Base-by-base conservation (phyloP, 2,113 vertebrate species). In the Thalassoma bifasciatum region DNA sequence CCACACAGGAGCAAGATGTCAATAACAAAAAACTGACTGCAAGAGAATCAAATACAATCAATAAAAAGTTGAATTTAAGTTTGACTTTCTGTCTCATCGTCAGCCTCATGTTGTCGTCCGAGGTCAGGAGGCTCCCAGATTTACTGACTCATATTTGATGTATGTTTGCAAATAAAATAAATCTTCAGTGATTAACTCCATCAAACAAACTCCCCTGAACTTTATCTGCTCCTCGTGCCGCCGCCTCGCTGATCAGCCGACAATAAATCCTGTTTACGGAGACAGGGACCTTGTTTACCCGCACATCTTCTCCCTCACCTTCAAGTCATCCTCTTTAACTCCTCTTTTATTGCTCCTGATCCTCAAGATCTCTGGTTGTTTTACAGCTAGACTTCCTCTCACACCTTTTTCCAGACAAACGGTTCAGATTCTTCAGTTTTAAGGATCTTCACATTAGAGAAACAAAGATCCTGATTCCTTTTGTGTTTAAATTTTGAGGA, bases 311-410 rank as follows among this genome's bases (percentile, higher is more conserved):
- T 54, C 10, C 56, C 3, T 1, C 63, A 49, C 56, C 78, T 59
- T 69, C 57, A 37, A 54, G 42, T 78, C 47, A 7, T 38, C 61
- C 17, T 64, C 70, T 67, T 56, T 69, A 61, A 47, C 47, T 49
- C 81, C n/a, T 13, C 40, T 80, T 70, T 84, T 84, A 79, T 85
- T 74, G 76, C 72, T 54, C 10, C 57, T 5, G 1, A 56, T 59
- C 53, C 17, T 59, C 49, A 70, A 42, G 73, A 69, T 76, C 54
- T 38, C 40, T 58, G 62, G 44, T 11, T 47, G 46, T 76, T 38
- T 37, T 30, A 44, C 6, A 74, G 50, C 23, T 36, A 17, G 21
- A 67, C 46, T 56, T 14, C 17, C 16, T 63, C 36, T 13, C 19
- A 57, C 14, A 17, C 61, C 72, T 63, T 2, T 21, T 17, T 13